Percentiles rank a stretch among this genome's conserved stretches.
Conservation (phyloP, 1,140 invertebrate species). For the Diplogasteroides magnus region DNA sequence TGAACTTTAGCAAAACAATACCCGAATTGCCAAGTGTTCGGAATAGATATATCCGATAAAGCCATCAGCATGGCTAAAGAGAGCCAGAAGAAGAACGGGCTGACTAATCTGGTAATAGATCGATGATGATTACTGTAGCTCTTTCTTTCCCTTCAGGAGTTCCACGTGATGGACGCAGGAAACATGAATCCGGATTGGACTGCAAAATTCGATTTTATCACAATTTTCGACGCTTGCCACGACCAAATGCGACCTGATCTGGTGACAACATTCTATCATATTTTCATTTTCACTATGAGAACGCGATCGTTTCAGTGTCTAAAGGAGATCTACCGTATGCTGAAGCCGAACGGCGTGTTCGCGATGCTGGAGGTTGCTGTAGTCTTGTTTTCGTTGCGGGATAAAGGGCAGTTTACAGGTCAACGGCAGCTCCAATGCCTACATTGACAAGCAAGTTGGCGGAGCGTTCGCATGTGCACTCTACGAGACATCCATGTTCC, state of each 20-base stretch:
- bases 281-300: not conserved
- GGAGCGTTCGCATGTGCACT: conserved; percentile 26
- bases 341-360: conserved; percentile 41
- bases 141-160: conserved; percentile 10
- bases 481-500: conserved; percentile 40
- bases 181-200: conserved; percentile 36
- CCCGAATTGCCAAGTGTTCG: not conserved
- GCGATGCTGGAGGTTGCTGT: conserved; percentile 45
- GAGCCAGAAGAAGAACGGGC: not conserved
- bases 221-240: conserved; percentile 49
- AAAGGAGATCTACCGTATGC: conserved; percentile 39
- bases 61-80: not conserved
- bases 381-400: too few relatives aligned
- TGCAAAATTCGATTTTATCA: conserved; percentile 38
- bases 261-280: conserved; percentile 20
- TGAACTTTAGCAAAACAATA: not conserved
- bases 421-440: conserved; percentile 33
- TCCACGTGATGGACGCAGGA: conserved; percentile 30
- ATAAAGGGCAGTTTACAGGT: not conserved
- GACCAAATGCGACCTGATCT: conserved; percentile 44
- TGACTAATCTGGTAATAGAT: not conserved
- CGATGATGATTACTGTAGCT: not conserved
- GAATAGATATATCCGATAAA: not conserved
- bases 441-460: conserved; percentile 27
- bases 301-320: conserved; percentile 30